Base-by-base conservation (phyloP, 2,113 vertebrate genomes). In the Heterocephalus glaber region DNA sequence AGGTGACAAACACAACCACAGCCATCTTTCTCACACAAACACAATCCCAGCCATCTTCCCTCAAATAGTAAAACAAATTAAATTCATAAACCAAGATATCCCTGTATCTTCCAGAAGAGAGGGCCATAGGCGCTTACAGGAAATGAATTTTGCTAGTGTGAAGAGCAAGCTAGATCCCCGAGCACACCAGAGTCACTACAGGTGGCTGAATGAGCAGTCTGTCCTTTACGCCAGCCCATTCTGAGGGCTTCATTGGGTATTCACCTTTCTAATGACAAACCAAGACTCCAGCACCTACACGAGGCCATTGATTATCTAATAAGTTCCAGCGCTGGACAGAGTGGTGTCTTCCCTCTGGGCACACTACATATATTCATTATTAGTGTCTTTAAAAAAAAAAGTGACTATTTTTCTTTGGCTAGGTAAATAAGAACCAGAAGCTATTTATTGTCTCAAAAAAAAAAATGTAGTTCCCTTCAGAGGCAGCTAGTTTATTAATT, bases 401-500 rank as follows among this genome's bases (percentile, higher is more conserved):
- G 26, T 44, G 89, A 85, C 80, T 84, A 24, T n/a, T 76, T 83
- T 52, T 91, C 61, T 92, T 86, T 70, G 92, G 85, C 70, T 94
- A 81, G 58, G 72, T 89, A 83, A 88, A 72, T 90, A 93, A 89
- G 83, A 96, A 96, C 96, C 91, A 97, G 52, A 89, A 96, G 85
- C 33, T 83, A 89, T 80, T 95, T 86, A 90, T 86, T 96, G 74
- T 77, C 30, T 13, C 77, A 82, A 94, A 94, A 92, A 94, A 91
- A 82, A 94, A 91, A 92, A 90, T 85, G 30, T 92, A 95, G 87
- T 80, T 97, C 90, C 86, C 49, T 70, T 96, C 61, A 79, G 95
- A 94, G 49, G 38, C 70, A 95, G 79, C 66, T 70, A 41, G 88
- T 96, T 96, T 86, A 93, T 97, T 92, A 96, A 92, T 94, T 96